Percentiles rank a stretch among this genome's conserved stretches.
These are phyloP conservation scores for Hemiscyllium ocellatum DNA, from an alignment of 2,113 vertebrate species.

Conservation along the genomic window DNA sequence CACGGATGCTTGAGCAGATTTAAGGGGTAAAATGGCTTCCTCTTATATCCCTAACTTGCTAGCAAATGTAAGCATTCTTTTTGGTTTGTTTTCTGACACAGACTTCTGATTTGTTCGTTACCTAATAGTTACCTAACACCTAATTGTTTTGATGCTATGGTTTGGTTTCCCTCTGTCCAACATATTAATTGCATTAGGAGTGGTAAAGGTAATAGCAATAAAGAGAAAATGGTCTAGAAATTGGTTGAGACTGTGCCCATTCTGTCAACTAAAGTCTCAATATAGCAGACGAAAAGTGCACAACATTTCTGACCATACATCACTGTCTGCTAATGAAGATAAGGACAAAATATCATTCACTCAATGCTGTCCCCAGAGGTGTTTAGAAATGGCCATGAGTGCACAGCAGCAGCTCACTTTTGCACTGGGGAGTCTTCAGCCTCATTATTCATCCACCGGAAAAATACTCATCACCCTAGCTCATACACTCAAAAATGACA, in stretches of 20 bases:
- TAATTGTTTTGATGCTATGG: neutral
- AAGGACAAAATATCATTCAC: neutral
- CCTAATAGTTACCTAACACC: neutral
- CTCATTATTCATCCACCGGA: neutral
- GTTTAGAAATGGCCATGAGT: too few species aligned
- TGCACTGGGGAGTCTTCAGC: neutral
- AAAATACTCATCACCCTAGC: neutral
- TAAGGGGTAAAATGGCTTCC: neutral
- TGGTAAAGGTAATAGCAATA: neutral
- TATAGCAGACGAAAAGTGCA: neutral
- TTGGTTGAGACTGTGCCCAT: neutral
- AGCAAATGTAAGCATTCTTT: neutral
- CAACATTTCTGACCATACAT: neutral
- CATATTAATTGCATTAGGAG: neutral
- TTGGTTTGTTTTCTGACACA: neutral
- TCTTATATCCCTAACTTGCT: neutral
- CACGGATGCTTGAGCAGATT: neutral
- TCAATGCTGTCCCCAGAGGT: neutral
- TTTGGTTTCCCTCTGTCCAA: neutral
- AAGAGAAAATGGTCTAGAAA: neutral
- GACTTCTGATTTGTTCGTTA: neutral
- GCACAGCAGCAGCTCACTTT: neutral
- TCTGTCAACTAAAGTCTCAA: neutral
- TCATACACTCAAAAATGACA: neutral
- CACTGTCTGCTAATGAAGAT: neutral